phyloP scores from a whole-genome alignment of 2,888 invertebrate species.

The Drosophila affinis region DNA sequence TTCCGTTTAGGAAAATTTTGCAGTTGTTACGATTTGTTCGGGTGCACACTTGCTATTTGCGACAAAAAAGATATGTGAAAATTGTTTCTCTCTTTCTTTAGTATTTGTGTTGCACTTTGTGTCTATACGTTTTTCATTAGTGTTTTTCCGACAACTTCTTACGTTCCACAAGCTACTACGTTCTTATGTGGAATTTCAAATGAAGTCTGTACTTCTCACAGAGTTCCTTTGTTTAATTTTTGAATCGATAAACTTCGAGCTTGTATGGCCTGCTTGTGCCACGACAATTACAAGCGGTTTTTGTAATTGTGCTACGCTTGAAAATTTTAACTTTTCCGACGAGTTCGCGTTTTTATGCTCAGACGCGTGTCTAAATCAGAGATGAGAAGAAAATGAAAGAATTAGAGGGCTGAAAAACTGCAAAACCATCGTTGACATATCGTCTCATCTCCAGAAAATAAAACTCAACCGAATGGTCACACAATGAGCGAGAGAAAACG shows the following conservation, averaged over 20 bases:
- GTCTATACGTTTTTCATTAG: slow-evolving; percentile 69
- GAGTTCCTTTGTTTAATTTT: slow-evolving; percentile 54
- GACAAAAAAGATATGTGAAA: slow-evolving; percentile 51
- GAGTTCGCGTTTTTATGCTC: slow-evolving; percentile 61
- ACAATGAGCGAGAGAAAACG: no score
- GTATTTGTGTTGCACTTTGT: slow-evolving; percentile 69
- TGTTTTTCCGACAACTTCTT: slow-evolving; percentile 70
- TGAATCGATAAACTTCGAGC: slow-evolving; percentile 51
- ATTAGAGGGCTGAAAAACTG: slow-evolving; percentile 1
- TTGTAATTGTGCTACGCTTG: slow-evolving; percentile 59
- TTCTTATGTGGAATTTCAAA: slow-evolving; percentile 62
- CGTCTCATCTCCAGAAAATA: no score
- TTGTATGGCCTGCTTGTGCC: slow-evolving; percentile 64
- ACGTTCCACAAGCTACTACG: slow-evolving; percentile 76
- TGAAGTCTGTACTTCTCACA: slow-evolving; percentile 62
- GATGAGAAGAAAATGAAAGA: background rate
- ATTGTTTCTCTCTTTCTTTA: slow-evolving; percentile 21
- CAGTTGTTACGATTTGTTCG: slow-evolving; percentile 66
- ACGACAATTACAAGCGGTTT: slow-evolving; percentile 64
- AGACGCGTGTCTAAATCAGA: slow-evolving; percentile 69
- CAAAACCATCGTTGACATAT: background rate
- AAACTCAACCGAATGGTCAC: no score
- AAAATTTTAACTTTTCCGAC: slow-evolving; percentile 49
- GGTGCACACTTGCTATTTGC: slow-evolving; percentile 71
- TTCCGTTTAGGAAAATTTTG: slow-evolving; percentile 82